Conservation (phyloP, 2,113 vertebrate genomes). For the Mormoops blainvillei region DNA sequence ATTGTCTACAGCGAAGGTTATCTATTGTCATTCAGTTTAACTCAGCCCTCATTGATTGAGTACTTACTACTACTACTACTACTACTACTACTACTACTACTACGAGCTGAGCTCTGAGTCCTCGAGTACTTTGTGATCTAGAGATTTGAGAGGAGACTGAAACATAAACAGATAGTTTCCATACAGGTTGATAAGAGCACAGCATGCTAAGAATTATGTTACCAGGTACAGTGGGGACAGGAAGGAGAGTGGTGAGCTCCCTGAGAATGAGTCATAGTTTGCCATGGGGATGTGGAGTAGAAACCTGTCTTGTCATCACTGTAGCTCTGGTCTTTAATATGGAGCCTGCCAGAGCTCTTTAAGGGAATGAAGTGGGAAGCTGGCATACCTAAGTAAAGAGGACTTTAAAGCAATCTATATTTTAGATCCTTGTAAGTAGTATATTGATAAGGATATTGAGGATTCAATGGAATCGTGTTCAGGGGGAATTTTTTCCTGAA, state of each 20-base stretch:
- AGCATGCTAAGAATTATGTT: background rate
- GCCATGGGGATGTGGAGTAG: background rate
- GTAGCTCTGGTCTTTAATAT: background rate
- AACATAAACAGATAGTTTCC: background rate
- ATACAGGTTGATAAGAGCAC: background rate
- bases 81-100: too few species aligned
- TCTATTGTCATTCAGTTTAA: background rate
- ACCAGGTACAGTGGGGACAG: background rate
- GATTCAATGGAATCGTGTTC: background rate
- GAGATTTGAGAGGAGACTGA: background rate
- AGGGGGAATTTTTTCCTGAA: slow-evolving; percentile 31
- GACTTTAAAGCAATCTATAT: slow-evolving; percentile 7
- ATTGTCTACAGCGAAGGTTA: background rate
- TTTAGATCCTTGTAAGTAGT: background rate
- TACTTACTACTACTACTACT: too few species aligned
- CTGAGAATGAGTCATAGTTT: background rate
- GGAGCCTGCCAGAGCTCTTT: background rate
- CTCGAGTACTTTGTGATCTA: background rate
- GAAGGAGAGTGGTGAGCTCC: background rate
- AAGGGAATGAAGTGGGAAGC: background rate
- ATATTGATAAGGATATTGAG: slow-evolving; percentile 20
- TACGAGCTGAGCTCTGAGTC: background rate
- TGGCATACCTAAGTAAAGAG: background rate
- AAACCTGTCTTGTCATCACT: background rate
- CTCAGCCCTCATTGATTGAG: background rate